phyloP scores from a whole-genome alignment of 1,140 invertebrate species.

The Drosophila simulans region DNA sequence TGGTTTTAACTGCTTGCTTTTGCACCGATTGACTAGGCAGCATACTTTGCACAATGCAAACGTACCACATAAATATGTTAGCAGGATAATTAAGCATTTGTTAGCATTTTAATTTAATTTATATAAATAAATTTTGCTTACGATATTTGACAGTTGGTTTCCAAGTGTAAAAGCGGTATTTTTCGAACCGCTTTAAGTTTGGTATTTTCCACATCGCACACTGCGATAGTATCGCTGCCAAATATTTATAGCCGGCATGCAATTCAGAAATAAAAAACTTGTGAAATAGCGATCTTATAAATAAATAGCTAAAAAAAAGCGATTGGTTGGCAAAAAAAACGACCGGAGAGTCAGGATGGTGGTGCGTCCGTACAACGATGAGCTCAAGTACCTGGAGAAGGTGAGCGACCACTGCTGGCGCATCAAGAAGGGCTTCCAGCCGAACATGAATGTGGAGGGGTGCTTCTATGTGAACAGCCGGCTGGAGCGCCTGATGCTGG shows the following conservation, averaged over 20 bases:
- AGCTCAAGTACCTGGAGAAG: slow-evolving; percentile 96
- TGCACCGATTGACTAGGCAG: too few species aligned
- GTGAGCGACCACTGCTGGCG: slow-evolving; percentile 93
- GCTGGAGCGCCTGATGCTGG: slow-evolving; percentile 98
- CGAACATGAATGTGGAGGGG: slow-evolving; percentile 99
- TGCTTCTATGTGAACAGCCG: slow-evolving; percentile 98
- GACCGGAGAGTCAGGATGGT: slow-evolving; percentile 89
- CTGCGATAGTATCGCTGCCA: background rate
- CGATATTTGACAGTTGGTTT: too few species aligned
- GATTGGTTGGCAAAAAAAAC: slow-evolving; percentile 5
- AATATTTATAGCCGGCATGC: slow-evolving; percentile 31
- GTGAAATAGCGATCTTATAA: slow-evolving; percentile 46
- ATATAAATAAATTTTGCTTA: too few species aligned
- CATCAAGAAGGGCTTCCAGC: slow-evolving; percentile 99
- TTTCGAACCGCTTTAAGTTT: too few species aligned
- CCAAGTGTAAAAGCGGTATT: too few species aligned
- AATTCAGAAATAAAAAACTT: slow-evolving; percentile 26
- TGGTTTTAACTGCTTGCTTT: too few species aligned
- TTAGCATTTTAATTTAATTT: too few species aligned
- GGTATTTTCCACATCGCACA: background rate
- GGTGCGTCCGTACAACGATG: slow-evolving; percentile 96
- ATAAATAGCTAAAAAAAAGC: slow-evolving; percentile 7
- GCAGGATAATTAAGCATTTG: too few species aligned
- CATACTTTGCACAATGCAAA: too few species aligned
- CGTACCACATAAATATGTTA: too few species aligned